These are phyloP conservation scores for Drosophila rhopaloa DNA, from an alignment of 1,140 invertebrate genomes.

Conservation along the genomic window DNA sequence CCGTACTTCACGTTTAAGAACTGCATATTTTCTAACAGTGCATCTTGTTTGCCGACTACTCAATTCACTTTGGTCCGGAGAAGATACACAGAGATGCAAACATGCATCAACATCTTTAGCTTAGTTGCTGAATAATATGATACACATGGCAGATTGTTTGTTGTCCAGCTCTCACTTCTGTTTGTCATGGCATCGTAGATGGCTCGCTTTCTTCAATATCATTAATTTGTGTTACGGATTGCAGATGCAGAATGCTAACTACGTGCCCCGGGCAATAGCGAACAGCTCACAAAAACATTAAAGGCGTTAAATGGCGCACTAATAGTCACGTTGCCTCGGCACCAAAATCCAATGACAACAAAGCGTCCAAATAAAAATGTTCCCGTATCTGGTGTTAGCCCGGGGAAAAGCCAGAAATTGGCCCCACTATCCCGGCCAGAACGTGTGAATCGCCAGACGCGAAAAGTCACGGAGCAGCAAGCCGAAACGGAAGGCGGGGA, in stretches of 20 bases:
- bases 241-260: constrained; percentile 44
- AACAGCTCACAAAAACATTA: constrained; percentile 39
- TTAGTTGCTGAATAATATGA: constrained; percentile 31
- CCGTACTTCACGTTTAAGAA: no score
- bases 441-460: constrained; percentile 46
- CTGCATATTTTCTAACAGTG: constrained; percentile 1
- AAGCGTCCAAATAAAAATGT: constrained; percentile 39
- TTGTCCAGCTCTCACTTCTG: constrained; percentile 33
- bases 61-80: constrained; percentile 23
- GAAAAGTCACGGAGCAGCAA: constrained; percentile 45
- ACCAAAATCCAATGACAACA: constrained; percentile 19
- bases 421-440: constrained; percentile 30
- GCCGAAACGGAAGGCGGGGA: constrained; percentile 7
- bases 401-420: constrained; percentile 29
- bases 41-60: constrained; percentile 21
- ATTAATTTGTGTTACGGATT: constrained; percentile 55
- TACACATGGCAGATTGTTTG: constrained; percentile 45
- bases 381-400: constrained; percentile 21
- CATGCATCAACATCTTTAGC: constrained; percentile 44
- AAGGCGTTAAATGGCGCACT: constrained; percentile 48
- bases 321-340: constrained; percentile 48
- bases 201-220: constrained; percentile 11
- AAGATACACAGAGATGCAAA: constrained; percentile 13
- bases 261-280: constrained; percentile 28
- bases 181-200: constrained; percentile 31